Conservation (phyloP, 2,113 vertebrate species). For the Aphyosemion australe region DNA sequence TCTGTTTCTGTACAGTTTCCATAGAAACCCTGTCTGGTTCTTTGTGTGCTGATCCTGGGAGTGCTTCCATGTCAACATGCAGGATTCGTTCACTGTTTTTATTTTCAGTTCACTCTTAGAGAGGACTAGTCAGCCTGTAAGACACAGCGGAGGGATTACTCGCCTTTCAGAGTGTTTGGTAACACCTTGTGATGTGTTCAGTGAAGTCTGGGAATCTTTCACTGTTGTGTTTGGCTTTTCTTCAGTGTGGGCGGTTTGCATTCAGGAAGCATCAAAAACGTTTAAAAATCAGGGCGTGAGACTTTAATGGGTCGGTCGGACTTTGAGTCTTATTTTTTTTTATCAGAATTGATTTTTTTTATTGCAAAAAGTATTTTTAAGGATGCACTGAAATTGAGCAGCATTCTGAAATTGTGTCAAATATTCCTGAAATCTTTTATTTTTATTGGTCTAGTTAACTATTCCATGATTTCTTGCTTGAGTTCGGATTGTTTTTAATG, state of each 20-base stretch:
- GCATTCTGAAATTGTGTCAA: neutral
- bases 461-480: neutral
- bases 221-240: slow-evolving; percentile 21
- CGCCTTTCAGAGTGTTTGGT: neutral
- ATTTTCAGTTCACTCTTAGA: neutral
- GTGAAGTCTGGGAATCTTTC: slow-evolving; percentile 19
- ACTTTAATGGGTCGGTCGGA: slow-evolving; percentile 7
- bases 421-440: neutral
- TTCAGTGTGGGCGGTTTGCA: slow-evolving; percentile 38
- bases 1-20: neutral
- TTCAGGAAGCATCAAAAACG: slow-evolving; percentile 16
- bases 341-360: neutral
- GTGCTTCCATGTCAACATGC: slow-evolving; percentile 1
- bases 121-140: neutral
- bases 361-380: neutral
- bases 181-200: neutral
- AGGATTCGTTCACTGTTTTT: slow-evolving; percentile 14
- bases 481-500: neutral
- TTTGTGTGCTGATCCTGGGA: slow-evolving; percentile 22
- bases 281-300: slow-evolving; percentile 41
- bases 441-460: neutral
- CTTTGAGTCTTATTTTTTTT: neutral
- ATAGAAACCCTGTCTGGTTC: slow-evolving; percentile 1
- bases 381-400: neutral
- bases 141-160: neutral